Base-by-base conservation (phyloP, 2,888 invertebrate genomes). In the Eretmocerus hayati region DNA sequence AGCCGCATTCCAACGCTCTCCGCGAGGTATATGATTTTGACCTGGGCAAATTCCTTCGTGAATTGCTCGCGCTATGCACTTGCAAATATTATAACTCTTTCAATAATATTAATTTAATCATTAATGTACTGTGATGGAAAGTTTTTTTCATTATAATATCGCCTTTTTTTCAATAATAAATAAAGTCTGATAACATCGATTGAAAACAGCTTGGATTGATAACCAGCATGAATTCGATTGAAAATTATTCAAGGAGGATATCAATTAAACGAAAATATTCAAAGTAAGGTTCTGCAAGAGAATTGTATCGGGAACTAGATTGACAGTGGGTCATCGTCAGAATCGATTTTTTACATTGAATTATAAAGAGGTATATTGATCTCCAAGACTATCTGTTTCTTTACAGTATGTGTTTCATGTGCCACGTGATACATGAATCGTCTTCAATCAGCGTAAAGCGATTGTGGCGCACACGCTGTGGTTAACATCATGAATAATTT, bases 1-100 rank as follows among this genome's bases (percentile, higher is more conserved):
- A 61, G 53, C 59, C 55, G 54, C 59, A 61, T 61, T 59, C 59
- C 59, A 57, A 47, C 58, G 57, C 46, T 56, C 53, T 55, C 49
- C 53, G n/a, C n/a, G 53, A 55, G 52, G 56, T 57, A 55, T 58
- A 53, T 59, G 50, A 54, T 56, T 58, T 49, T 55, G 46, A 52
- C 53, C 49, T 53, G 38, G 45, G 36, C 49, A 49, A 40, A 54
- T 54, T 54, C 40, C 46, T 55, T 38, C 31, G 42, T 40, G 45
- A 47, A 54, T 33, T 20, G 50, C 39, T 40, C 23, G 21, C 5
- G 35, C 30, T n/a, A 39, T 39, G 16, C 18, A 37, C 39, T 50
- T 37, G 46, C 50, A 16, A 20, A 8, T 6, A 11, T n/a, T 5
- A 26, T 46, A 33, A 6, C 11, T 20, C 9, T 19, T 19, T 36